phyloP scores from a whole-genome alignment of 2,113 vertebrate species.

The Dasyurus viverrinus region DNA sequence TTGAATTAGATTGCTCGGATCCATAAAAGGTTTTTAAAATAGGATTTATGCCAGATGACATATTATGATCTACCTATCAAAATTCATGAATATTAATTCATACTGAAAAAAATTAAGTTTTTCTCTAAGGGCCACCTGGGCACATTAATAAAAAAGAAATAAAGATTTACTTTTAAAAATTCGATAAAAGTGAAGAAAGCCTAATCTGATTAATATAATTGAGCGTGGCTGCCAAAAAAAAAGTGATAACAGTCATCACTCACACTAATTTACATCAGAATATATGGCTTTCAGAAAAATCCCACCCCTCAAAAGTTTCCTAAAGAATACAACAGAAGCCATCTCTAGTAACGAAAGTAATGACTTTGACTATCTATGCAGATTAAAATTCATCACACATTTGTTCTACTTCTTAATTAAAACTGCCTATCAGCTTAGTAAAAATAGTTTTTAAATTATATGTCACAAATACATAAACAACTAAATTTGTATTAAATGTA shows the following conservation, averaged over 20 bases:
- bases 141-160: not conserved
- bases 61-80: not conserved
- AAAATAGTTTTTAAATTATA: not conserved
- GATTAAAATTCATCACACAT: not conserved
- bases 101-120: not conserved
- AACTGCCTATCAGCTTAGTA: not conserved
- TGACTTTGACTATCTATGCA: not conserved
- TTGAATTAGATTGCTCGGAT: slow-evolving; percentile 69
- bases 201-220: not conserved
- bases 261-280: not conserved
- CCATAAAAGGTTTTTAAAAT: slow-evolving; percentile 63
- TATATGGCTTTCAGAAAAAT: slow-evolving; percentile 8
- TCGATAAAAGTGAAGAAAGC: slow-evolving; percentile 20
- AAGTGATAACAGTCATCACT: slow-evolving; percentile 6
- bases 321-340: not conserved
- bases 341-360: not conserved
- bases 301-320: not conserved
- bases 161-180: not conserved
- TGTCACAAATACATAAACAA: not conserved
- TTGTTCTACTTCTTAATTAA: not conserved
- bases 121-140: not conserved
- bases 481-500: not conserved
- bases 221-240: not conserved
- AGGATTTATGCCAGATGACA: slow-evolving; percentile 56
- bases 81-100: not conserved